A percentile compares a stretch with the other conserved stretches of the same genome.
Evolutionary conservation across 1,140 invertebrate species (phyloP).

Genomic region (Hydropsyche tenuis): DNA sequence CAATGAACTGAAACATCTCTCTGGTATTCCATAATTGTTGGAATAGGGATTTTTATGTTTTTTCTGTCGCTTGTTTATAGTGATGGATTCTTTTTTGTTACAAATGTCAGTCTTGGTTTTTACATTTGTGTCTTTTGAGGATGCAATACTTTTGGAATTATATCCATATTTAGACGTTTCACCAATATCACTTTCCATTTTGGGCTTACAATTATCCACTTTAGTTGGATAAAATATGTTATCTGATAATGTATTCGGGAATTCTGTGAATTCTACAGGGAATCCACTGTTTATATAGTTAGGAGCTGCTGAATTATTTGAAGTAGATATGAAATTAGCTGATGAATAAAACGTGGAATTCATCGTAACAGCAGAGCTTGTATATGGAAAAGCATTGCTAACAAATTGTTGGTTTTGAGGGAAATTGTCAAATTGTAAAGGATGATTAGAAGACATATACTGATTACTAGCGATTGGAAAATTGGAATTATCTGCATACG

Average conservation of each 20-base stretch:
- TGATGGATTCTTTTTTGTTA: conserved; percentile 18
- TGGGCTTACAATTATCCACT: conserved; percentile 40
- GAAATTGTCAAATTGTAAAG: conserved; percentile 40
- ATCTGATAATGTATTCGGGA: conserved; percentile 27
- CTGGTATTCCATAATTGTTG: conserved; percentile 33
- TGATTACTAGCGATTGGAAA: conserved; percentile 42
- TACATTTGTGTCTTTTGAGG: background rate
- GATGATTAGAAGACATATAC: conserved; percentile 35
- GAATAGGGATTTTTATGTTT: conserved; percentile 39
- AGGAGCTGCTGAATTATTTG: conserved; percentile 22
- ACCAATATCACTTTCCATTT: conserved; percentile 27
- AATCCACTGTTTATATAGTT: conserved; percentile 42
- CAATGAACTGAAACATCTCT: conserved; percentile 32
- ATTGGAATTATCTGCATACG: conserved; percentile 40
- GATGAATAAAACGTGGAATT: conserved; percentile 46
- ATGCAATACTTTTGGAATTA: background rate
- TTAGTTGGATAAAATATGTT: conserved; percentile 41
- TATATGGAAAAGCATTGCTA: conserved; percentile 37
- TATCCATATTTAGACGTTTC: conserved; percentile 23
- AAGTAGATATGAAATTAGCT: conserved; percentile 38
- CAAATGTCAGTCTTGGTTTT: conserved; percentile 25
- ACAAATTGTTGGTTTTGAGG: conserved; percentile 40
- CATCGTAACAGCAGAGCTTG: conserved; percentile 3
- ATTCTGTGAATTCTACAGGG: conserved; percentile 39
- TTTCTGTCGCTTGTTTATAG: conserved; percentile 39